Evolutionary conservation across 2,113 vertebrate genomes (phyloP), one percentile per base, ranked within the genome.

Genomic region (Tricholaema leucomelas): DNA sequence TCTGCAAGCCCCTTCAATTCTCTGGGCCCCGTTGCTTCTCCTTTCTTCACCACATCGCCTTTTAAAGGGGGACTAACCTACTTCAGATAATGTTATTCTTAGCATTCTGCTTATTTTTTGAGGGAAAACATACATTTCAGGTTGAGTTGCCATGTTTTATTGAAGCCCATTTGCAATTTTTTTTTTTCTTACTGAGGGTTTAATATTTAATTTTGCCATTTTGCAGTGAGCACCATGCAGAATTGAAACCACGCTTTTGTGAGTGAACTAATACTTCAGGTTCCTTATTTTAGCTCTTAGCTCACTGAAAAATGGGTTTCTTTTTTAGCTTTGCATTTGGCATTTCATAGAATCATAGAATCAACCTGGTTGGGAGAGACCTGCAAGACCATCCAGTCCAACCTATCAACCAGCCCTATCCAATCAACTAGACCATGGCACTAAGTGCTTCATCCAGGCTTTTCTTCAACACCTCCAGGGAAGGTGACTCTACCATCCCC

Each of bases 141-240:
- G 40, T 59, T 61, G 64, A 74, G 56, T 77, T 83, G 14, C 44
- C 12, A 31, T 12, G 4, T 80, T 92, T 91, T 87, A 67, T 36
- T 71, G 72, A 88, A 89, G 30, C 30, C 35, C 15, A 27, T 48
- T 60, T 33, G 8, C 40, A 2, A 3, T 52, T 61, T 83, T 50
- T 90, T 48, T 50, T 17, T 44, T 48, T 90, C 83, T 82, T 44
- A 7, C 11, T 50, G 31, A 59, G 8, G 8, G 5, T 74, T 93
- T 94, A 81, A 76, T 91, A 91, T 67, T 88, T 90, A 81, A 88
- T 93, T 84, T 92, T 84, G 38, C 56, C 65, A 64, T 87, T 92
- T 89, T 88, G 38, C 79, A 79, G 3, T 44, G 52, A 83, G 59
- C 42, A 71, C 31, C 18, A 54, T 31, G 52, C 78, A 87, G 78